A percentile compares a stretch with the other conserved stretches of the same genome.
Evolutionary conservation across 30 jellyfish, hydroid and myxozoan genomes (phyloP).

Genomic region (Aurelia sp.): DNA sequence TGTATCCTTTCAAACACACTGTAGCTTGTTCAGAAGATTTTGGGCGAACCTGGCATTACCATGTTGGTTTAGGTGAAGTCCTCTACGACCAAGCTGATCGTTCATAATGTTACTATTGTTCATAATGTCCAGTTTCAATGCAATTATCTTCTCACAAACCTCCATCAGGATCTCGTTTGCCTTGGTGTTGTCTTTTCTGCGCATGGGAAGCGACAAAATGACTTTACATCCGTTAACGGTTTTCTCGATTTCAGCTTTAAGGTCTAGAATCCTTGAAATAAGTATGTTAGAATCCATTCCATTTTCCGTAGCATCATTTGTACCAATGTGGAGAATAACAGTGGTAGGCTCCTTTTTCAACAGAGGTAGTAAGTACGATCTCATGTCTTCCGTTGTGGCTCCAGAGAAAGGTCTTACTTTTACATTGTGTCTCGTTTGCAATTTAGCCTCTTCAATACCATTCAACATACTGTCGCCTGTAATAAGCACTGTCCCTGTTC

Average conservation of each 20-base stretch:
- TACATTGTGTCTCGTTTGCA: conserved; percentile 7
- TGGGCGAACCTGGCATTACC: conserved; percentile 16
- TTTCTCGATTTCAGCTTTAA: conserved; percentile 6
- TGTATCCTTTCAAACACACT: background rate
- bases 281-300: conserved; percentile 8
- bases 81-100: conserved; percentile 8
- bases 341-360: background rate
- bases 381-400: conserved; percentile 23
- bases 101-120: conserved; percentile 6
- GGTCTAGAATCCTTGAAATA: conserved; percentile 7
- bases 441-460: conserved; percentile 15
- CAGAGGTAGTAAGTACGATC: background rate
- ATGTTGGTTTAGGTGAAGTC: conserved; percentile 1
- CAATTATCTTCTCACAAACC: background rate
- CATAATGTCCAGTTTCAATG: background rate
- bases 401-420: conserved; percentile 13
- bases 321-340: conserved; percentile 8
- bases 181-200: conserved; percentile 27
- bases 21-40: conserved; percentile 17
- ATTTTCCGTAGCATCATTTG: conserved; percentile 13
- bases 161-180: conserved; percentile 14
- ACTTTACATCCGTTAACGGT: conserved; percentile 5
- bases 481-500: conserved; percentile 9
- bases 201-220: background rate
- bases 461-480: no score